Conservation (phyloP, 92 coral and sea anemone species). For the Bergia sp. region DNA sequence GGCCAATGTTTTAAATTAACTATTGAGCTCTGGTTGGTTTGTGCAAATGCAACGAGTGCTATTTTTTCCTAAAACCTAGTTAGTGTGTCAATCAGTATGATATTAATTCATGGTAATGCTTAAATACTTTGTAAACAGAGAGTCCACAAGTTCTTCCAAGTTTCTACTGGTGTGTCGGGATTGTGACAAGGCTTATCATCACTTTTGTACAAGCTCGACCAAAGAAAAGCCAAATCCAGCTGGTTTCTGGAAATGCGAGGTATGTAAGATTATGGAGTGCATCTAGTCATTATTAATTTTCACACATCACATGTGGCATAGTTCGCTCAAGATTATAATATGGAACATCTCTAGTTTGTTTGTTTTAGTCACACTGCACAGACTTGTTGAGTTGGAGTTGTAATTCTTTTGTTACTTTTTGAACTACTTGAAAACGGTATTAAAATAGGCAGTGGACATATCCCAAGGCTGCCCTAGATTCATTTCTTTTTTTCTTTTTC, state of each 20-base stretch:
- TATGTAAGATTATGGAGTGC: conserved; percentile 15
- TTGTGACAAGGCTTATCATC: conserved; percentile 92
- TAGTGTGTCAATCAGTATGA: not conserved
- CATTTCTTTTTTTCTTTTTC: too few species aligned
- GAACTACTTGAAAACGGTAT: too few species aligned
- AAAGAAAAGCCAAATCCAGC: conserved; percentile 57
- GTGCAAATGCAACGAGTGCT: too few species aligned
- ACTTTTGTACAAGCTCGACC: conserved; percentile 67
- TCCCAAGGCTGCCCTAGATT: too few species aligned
- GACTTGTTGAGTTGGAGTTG: too few species aligned
- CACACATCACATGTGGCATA: not conserved
- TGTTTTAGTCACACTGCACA: not conserved
- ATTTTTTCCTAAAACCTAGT: too few species aligned
- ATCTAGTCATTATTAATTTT: not conserved
- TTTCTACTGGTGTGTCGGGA: conserved; percentile 71
- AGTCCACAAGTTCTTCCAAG: conserved; percentile 61
- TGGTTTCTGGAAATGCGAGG: conserved; percentile 91
- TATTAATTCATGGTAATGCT: not conserved
- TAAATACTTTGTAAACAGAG: conserved; percentile 49
- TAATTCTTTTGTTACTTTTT: too few species aligned
- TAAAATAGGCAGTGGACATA: too few species aligned
- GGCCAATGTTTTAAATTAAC: too few species aligned
- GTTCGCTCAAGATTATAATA: not conserved
- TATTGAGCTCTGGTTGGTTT: too few species aligned
- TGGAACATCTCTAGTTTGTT: not conserved